Conservation (phyloP, 2,888 invertebrate genomes). For the Alloplasta piceator region DNA sequence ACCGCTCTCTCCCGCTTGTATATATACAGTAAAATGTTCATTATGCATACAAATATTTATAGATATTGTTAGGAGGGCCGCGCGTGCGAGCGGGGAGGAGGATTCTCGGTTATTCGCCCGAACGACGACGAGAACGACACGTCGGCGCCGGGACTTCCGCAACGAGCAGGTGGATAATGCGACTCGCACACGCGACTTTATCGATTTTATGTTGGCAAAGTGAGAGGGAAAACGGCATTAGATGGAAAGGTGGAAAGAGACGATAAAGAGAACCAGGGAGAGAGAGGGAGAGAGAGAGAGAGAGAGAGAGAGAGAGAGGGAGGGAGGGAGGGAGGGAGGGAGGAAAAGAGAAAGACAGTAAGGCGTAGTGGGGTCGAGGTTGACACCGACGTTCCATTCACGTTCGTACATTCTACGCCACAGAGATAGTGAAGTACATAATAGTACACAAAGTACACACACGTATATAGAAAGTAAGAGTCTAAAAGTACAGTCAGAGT, state of each 20-base stretch:
- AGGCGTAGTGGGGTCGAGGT: conserved; percentile 52
- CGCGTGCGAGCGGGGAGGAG: conserved; percentile 45
- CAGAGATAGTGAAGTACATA: conserved; percentile 68
- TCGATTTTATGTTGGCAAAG: conserved; percentile 75
- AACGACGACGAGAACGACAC: conserved; percentile 67
- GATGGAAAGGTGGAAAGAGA: conserved; percentile 45
- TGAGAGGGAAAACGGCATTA: conserved; percentile 34
- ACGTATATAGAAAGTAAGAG: conserved; percentile 64
- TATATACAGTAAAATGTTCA: conserved; percentile 3
- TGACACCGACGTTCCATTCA: conserved; percentile 64
- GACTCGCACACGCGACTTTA: conserved; percentile 79
- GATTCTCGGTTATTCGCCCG: conserved; percentile 61
- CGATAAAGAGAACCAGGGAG: conserved; percentile 37
- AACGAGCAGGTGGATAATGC: conserved; percentile 79
- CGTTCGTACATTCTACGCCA: conserved; percentile 62
- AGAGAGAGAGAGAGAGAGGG: too few species aligned
- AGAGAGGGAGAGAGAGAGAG: conserved; percentile 38
- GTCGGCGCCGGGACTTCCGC: conserved; percentile 78
- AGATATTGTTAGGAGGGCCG: conserved; percentile 9
- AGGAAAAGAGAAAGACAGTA: conserved; percentile 41
- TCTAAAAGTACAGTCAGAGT: conserved; percentile 53
- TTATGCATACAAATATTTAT: not conserved
- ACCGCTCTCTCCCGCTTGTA: too few species aligned
- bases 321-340: conserved; percentile 30
- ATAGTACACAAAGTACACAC: conserved; percentile 54